Conservation (phyloP, 2,888 invertebrate genomes). For the Campoletis raptor region DNA sequence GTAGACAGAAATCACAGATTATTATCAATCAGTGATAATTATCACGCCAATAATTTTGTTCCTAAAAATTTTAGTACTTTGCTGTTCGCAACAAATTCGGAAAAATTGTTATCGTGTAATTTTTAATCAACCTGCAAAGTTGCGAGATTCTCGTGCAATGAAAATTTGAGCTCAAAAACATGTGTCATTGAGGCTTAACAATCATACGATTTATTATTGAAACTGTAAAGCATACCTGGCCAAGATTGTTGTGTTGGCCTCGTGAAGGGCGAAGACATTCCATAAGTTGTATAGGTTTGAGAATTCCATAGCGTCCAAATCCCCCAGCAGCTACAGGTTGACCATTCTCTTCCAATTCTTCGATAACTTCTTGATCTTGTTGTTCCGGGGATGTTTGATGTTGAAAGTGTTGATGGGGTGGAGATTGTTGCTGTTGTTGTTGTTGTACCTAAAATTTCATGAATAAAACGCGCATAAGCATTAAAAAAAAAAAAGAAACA, state of each 20-base stretch:
- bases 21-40: not conserved
- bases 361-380: constrained; percentile 76
- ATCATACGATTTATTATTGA: not conserved
- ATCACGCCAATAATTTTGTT: not conserved
- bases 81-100: too few species aligned
- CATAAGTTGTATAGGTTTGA: constrained; percentile 87
- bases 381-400: constrained; percentile 71
- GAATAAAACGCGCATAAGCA: constrained; percentile 4
- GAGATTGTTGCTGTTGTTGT: constrained; percentile 74
- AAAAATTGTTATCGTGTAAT: too few species aligned
- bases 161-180: too few species aligned
- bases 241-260: constrained; percentile 77
- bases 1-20: not conserved
- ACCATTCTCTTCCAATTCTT: constrained; percentile 71
- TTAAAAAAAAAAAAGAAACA: not conserved
- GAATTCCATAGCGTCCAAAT: constrained; percentile 77
- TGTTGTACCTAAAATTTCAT: constrained; percentile 75
- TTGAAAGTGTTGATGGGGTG: constrained; percentile 68
- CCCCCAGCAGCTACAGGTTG: constrained; percentile 72
- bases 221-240: constrained; percentile 75
- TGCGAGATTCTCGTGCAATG: too few species aligned
- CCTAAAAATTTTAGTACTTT: too few species aligned
- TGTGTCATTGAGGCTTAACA: too few species aligned
- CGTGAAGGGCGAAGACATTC: constrained; percentile 86
- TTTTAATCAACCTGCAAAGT: too few species aligned